Conservation (phyloP, 2,888 invertebrate genomes). For the Pelosia muscerda region DNA sequence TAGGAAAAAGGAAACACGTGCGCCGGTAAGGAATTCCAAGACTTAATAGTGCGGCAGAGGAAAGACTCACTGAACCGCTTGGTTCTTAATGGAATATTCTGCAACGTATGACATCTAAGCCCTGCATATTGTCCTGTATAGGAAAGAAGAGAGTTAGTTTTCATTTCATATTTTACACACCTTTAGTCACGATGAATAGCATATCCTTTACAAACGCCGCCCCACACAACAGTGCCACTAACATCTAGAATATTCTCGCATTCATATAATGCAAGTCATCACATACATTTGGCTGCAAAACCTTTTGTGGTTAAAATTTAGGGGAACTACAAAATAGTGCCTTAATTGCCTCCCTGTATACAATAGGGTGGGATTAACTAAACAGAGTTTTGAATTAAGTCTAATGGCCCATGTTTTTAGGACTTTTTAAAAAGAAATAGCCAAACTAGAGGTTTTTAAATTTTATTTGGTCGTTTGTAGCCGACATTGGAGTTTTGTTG, state of each 20-base stretch:
- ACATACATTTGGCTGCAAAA: conserved; percentile 23
- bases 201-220: conserved; percentile 4
- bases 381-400: conserved; percentile 42
- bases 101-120: too few relatives aligned
- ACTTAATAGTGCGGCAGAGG: too few relatives aligned
- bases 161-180: not conserved
- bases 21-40: too few relatives aligned
- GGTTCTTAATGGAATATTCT: too few relatives aligned
- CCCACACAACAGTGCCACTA: conserved; percentile 11
- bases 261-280: conserved; percentile 23
- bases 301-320: conserved; percentile 46
- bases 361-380: conserved; percentile 21
- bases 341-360: conserved; percentile 40
- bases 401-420: conserved; percentile 42
- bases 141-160: too few relatives aligned
- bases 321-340: conserved; percentile 49
- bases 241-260: conserved; percentile 15
- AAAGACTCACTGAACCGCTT: too few relatives aligned
- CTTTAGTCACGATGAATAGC: conserved; percentile 8
- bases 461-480: conserved; percentile 14
- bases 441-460: conserved; percentile 6
- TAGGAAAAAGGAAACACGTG: too few relatives aligned
- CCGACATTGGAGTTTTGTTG: conserved; percentile 8
- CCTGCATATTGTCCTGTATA: too few relatives aligned
- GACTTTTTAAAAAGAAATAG: conserved; percentile 29